These are phyloP conservation scores for Echeneis naucrates DNA, from an alignment of 2,797 vertebrate species.

Conservation along the genomic window DNA sequence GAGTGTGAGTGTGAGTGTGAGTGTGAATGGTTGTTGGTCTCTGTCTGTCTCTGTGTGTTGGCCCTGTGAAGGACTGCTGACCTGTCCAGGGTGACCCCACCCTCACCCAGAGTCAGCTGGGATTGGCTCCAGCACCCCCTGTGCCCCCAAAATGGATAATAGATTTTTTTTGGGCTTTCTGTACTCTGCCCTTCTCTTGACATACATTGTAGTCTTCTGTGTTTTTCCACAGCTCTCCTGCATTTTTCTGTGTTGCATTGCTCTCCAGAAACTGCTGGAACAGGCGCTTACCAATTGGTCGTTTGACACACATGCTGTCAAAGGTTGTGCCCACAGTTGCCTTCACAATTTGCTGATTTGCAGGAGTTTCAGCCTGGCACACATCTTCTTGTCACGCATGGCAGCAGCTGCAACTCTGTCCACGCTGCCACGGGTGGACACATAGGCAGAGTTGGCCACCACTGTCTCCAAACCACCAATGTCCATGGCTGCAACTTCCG, in stretches of 20 bases:
- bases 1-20: too few species aligned
- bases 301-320: constrained; percentile 79
- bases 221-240: constrained; percentile 82
- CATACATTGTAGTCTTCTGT: constrained; percentile 78
- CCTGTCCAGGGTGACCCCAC: too few species aligned
- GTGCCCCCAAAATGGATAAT: too few species aligned
- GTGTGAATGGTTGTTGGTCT: too few species aligned
- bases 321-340: constrained; percentile 74
- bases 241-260: constrained; percentile 61
- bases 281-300: constrained; percentile 84
- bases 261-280: constrained; percentile 82
- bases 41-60: too few species aligned
- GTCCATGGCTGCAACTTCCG: constrained; percentile 78
- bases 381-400: constrained; percentile 85
- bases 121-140: too few species aligned
- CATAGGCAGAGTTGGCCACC: constrained; percentile 87
- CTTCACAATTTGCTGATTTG: constrained; percentile 84
- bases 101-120: too few species aligned
- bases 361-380: constrained; percentile 80
- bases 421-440: constrained; percentile 81
- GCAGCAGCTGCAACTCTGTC: constrained; percentile 70
- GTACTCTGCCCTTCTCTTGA: constrained; percentile 77
- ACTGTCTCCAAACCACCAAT: constrained; percentile 85
- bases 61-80: too few species aligned
- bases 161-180: constrained; percentile 84